A percentile compares a stretch with the other conserved stretches of the same genome.
Conservation (phyloP, 2,113 vertebrate species). For the Rhabdomys dilectus region DNA sequence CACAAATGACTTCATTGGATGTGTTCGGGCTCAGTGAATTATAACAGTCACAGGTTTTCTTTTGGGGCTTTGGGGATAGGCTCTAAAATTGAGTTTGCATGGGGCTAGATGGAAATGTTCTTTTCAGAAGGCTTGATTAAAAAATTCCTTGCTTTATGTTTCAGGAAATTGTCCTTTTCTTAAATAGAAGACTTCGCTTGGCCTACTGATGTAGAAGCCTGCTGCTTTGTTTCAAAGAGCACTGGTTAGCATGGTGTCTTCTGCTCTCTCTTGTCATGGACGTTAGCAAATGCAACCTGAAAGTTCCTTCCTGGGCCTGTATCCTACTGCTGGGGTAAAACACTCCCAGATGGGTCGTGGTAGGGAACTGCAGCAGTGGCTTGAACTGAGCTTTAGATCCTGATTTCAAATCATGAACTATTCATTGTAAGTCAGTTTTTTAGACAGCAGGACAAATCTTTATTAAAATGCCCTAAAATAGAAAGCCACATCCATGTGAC, state of each 20-base stretch:
- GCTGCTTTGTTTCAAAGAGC: background rate
- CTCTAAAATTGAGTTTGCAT: conserved; percentile 57
- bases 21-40: background rate
- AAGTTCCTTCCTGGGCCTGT: conserved; percentile 3
- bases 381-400: conserved; percentile 24
- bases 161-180: conserved; percentile 54
- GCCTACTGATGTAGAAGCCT: conserved; percentile 1
- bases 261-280: background rate
- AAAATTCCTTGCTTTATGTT: conserved; percentile 20
- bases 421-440: background rate
- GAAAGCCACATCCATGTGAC: background rate
- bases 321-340: background rate
- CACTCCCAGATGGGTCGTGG: conserved; percentile 28
- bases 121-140: conserved; percentile 25
- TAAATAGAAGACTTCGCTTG: conserved; percentile 20
- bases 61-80: background rate
- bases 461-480: conserved; percentile 30
- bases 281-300: background rate
- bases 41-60: conserved; percentile 52
- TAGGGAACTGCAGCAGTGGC: background rate
- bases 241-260: background rate
- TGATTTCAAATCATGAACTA: conserved; percentile 39
- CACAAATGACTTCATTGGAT: background rate
- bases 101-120: conserved; percentile 61
- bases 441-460: background rate